Conservation (phyloP, 2,113 vertebrate genomes). For the Macquaria australasica region DNA sequence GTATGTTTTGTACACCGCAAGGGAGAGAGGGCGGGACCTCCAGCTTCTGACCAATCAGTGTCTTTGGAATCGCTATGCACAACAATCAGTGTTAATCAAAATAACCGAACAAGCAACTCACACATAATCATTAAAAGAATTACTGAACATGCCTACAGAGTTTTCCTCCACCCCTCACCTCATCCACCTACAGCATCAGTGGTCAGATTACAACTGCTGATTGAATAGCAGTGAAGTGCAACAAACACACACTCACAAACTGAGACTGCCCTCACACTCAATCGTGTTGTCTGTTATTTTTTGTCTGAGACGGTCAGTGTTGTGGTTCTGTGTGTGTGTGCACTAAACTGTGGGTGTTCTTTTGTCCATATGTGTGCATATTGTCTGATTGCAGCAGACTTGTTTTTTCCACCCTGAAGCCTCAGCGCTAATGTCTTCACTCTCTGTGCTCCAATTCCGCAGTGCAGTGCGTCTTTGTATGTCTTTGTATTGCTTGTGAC, state of each 20-base stretch:
- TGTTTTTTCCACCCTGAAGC: neutral
- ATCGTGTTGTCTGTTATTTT: constrained; percentile 21
- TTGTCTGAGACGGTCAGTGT: constrained; percentile 9
- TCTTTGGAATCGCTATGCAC: too few species aligned
- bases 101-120: constrained; percentile 32
- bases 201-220: constrained; percentile 40
- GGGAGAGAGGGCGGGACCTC: too few species aligned
- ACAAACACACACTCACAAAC: constrained; percentile 17
- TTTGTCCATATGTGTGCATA: neutral
- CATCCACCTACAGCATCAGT: constrained; percentile 33
- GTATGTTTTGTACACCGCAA: too few species aligned
- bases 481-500: neutral
- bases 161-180: constrained; percentile 30
- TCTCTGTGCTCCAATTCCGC: neutral
- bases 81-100: too few species aligned
- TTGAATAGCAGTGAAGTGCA: constrained; percentile 39
- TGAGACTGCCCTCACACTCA: constrained; percentile 26
- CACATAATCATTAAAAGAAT: constrained; percentile 42
- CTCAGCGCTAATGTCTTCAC: neutral
- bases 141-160: constrained; percentile 28
- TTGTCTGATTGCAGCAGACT: neutral
- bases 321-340: neutral
- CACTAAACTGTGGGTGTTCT: neutral
- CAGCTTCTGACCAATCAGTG: too few species aligned
- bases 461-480: too few species aligned